These are phyloP conservation scores for Brachionus asplanchnoidis DNA, from an alignment of 1,140 invertebrate genomes.

Conservation along the genomic window DNA sequence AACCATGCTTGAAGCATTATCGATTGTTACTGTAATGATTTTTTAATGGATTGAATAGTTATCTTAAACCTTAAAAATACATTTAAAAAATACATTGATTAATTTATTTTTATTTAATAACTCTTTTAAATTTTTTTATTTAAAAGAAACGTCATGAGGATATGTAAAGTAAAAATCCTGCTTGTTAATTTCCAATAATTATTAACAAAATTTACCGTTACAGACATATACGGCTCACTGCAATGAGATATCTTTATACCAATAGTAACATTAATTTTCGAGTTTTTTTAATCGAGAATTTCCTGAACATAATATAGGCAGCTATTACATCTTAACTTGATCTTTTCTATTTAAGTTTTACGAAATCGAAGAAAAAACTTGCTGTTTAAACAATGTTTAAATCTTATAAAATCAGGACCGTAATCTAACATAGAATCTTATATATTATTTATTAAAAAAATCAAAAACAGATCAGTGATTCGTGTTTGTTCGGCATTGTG, in stretches of 20 bases:
- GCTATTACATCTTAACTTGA: constrained; percentile 44
- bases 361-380: constrained; percentile 44
- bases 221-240: constrained; percentile 45
- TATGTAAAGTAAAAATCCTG: constrained; percentile 42
- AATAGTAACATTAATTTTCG: constrained; percentile 44
- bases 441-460: constrained; percentile 46
- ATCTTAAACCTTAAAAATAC: not conserved
- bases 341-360: constrained; percentile 43
- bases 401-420: constrained; percentile 44
- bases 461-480: not conserved
- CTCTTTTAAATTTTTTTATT: constrained; percentile 39
- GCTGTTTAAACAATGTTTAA: constrained; percentile 44
- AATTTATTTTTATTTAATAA: not conserved
- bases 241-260: constrained; percentile 46
- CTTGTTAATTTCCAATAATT: constrained; percentile 44
- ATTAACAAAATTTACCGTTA: constrained; percentile 46
- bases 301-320: constrained; percentile 33
- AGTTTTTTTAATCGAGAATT: constrained; percentile 10
- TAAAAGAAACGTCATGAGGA: constrained; percentile 43
- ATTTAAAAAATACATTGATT: not conserved
- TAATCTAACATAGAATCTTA: constrained; percentile 46
- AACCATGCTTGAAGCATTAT: not conserved
- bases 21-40: not conserved
- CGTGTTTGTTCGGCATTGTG: not conserved
- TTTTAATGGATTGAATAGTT: not conserved